Percentiles rank a stretch among this genome's conserved stretches.
These are phyloP conservation scores for Epinephelus fuscoguttatus DNA, from an alignment of 2,113 vertebrate species.

Conservation along the genomic window DNA sequence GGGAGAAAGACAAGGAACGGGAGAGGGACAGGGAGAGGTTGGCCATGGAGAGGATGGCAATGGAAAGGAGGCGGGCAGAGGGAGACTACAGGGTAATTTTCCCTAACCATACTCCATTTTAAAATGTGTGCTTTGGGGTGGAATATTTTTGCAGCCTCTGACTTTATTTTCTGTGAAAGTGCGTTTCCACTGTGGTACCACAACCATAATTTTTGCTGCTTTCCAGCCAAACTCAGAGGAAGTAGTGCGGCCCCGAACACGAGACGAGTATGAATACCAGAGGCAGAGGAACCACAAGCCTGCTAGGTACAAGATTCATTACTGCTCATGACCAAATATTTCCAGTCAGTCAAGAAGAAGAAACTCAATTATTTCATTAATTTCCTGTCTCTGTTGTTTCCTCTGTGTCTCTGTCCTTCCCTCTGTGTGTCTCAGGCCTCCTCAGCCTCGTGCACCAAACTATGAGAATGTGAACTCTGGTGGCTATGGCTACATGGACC, in stretches of 20 bases:
- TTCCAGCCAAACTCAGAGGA: slow-evolving; percentile 82
- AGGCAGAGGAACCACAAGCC: slow-evolving; percentile 87
- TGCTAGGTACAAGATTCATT: slow-evolving; percentile 79
- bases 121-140: neutral
- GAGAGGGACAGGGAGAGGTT: slow-evolving; percentile 68
- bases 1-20: slow-evolving; percentile 72
- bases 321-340: neutral
- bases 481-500: slow-evolving; percentile 74
- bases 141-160: neutral
- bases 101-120: neutral
- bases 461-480: slow-evolving; percentile 83
- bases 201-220: slow-evolving; percentile 35
- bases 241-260: slow-evolving; percentile 83
- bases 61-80: slow-evolving; percentile 88
- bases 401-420: neutral
- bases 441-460: slow-evolving; percentile 78
- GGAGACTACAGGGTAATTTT: slow-evolving; percentile 87
- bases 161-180: neutral
- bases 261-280: slow-evolving; percentile 87
- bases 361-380: neutral
- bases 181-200: slow-evolving; percentile 23
- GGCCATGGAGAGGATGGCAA: slow-evolving; percentile 83
- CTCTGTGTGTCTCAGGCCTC: slow-evolving; percentile 69
- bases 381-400: neutral
- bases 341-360: neutral